These are phyloP conservation scores for Zaprionus lineosus DNA, from an alignment of 2,888 invertebrate species.

Conservation along the genomic window DNA sequence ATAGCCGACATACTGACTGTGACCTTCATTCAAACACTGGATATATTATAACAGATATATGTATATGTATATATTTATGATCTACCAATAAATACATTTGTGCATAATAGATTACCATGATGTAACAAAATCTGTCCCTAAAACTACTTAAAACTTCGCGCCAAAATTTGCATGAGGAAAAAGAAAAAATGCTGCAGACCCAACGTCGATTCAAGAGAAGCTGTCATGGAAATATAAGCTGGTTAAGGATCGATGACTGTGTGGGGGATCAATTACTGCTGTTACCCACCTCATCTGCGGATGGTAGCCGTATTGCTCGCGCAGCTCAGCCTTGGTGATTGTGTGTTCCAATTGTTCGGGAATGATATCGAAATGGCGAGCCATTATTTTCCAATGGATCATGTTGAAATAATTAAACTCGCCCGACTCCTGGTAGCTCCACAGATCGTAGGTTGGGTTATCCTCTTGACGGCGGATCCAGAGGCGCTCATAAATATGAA, in stretches of 20 bases:
- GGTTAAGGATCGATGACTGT: not conserved
- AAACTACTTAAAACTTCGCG: too few species aligned
- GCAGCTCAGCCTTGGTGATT: conserved; percentile 50
- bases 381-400: conserved; percentile 50
- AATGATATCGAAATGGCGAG: conserved; percentile 45
- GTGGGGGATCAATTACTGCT: not conserved
- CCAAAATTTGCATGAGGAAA: too few species aligned
- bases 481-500: conserved; percentile 44
- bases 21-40: too few species aligned
- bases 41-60: too few species aligned
- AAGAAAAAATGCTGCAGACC: too few species aligned
- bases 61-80: too few species aligned
- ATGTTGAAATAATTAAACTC: conserved; percentile 66
- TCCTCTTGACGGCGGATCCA: conserved; percentile 54
- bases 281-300: conserved; percentile 52
- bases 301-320: conserved; percentile 46
- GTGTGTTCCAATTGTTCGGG: conserved; percentile 54
- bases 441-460: conserved; percentile 45
- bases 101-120: too few species aligned
- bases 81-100: too few species aligned
- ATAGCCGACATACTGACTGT: too few species aligned
- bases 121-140: too few species aligned
- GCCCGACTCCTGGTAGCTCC: conserved; percentile 42
- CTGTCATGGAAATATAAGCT: not conserved
- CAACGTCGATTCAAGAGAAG: not conserved